Base-by-base conservation (phyloP, 2,113 vertebrate species). In the Spermophilus dauricus region DNA sequence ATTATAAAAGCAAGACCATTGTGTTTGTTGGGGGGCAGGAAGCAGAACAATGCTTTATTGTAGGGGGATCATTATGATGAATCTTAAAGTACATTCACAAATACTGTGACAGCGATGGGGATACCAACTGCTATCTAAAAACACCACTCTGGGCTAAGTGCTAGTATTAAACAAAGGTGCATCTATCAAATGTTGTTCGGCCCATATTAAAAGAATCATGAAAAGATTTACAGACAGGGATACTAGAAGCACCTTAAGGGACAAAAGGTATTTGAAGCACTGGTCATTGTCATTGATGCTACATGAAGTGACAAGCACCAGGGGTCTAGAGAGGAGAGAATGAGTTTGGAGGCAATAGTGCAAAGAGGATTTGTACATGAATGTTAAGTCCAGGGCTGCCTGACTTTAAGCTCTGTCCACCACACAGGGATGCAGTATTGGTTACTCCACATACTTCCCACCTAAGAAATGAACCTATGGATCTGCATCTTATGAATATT, bases 11-110 rank as follows among this genome's bases (percentile, higher is more conserved):
- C 93, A 93, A 98, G 69, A 94, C 0, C 0, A 80, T 95, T 97
- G 86, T 58, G 9, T 96, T 95, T 96, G 80, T 58, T 51, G 48
- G 11, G 6, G 39, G 80, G 8, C 58, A 18, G 37, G 28, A 53
- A 89, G 69, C 96, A 97, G 97, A 98, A 97, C 90, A 90, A 61
- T 24, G 58, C 58, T 61, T 61, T 91, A 98, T 94, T 98, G 69
- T 98, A 98, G 98, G 98, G 98, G 96, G 94, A 97, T 98, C 98
- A 98, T 99, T 98, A 98, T 98, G 98, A 98, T 97, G 97, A 98
- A 94, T 93, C 56, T 96, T 95, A 97, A 96, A 98, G 93, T 97
- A 97, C 95, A 93, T 97, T 98, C 98, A 97, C 97, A 98, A 97
- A 97, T 98, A 98, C 95, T 95, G 97, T 97, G 97, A 97, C 96